Evolutionary conservation across 2,797 vertebrate genomes (phyloP).

Genomic region (Eulemur mongoz): DNA sequence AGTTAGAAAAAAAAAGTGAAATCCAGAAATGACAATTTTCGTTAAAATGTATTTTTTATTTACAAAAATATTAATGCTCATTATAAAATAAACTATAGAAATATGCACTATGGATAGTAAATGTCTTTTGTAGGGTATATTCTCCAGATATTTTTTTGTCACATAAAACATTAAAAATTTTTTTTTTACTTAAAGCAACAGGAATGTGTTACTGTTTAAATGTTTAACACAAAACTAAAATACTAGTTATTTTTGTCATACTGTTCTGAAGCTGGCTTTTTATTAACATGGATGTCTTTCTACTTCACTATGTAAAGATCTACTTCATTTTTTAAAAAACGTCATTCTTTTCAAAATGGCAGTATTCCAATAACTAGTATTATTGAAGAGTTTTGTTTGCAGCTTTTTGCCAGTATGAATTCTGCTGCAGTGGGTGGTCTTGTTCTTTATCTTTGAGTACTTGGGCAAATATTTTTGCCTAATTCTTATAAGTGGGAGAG

Average conservation of each 20-base stretch:
- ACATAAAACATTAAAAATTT: background rate
- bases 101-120: background rate
- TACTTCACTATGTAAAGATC: background rate
- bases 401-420: background rate
- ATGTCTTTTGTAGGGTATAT: background rate
- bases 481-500: background rate
- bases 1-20: slow-evolving; percentile 1
- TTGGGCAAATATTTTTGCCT: background rate
- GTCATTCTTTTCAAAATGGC: background rate
- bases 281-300: background rate
- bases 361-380: background rate
- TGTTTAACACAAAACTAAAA: background rate
- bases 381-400: background rate
- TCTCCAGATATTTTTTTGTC: background rate
- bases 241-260: background rate
- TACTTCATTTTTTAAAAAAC: background rate
- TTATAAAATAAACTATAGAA: background rate
- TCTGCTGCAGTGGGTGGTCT: background rate
- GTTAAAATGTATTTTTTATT: background rate
- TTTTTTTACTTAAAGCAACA: background rate
- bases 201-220: background rate
- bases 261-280: background rate
- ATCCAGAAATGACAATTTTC: slow-evolving; percentile 8
- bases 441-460: background rate
- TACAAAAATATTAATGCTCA: background rate